These are phyloP conservation scores for Hemibagrus guttatus DNA, from an alignment of 2,797 vertebrate genomes.

Conservation along the genomic window DNA sequence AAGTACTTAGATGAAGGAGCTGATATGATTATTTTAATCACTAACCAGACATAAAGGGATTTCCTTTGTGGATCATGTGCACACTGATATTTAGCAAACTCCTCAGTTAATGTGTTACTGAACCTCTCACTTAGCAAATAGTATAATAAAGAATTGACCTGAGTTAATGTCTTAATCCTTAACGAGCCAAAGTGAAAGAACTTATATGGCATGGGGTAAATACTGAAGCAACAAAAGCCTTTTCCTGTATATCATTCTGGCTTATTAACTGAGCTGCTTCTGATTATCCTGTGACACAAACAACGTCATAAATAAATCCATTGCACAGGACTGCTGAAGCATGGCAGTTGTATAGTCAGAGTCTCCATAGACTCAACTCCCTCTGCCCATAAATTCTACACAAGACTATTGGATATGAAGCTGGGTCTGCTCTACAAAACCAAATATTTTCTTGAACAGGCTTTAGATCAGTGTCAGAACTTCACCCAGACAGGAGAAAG, in stretches of 20 bases:
- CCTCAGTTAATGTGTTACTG: not conserved
- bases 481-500: conserved; percentile 68
- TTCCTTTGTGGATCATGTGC: no score
- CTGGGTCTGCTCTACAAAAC: conserved; percentile 74
- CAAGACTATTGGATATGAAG: conserved; percentile 76
- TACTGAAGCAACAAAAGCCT: not conserved
- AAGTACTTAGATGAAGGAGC: not conserved
- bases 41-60: not conserved
- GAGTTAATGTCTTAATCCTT: not conserved
- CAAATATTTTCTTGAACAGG: conserved; percentile 78
- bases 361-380: conserved; percentile 76
- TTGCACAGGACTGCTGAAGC: conserved; percentile 65
- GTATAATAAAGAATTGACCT: not conserved
- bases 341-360: conserved; percentile 76
- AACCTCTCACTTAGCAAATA: not conserved
- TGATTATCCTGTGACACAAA: conserved; percentile 76
- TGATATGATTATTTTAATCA: not conserved
- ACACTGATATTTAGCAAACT: not conserved
- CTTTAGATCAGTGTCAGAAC: conserved; percentile 73
- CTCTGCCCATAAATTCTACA: conserved; percentile 76
- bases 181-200: not conserved
- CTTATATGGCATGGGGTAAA: not conserved
- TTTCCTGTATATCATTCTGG: conserved; percentile 18
- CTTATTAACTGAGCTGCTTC: conserved; percentile 62
- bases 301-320: conserved; percentile 76